Evolutionary conservation across 2,888 invertebrate genomes (phyloP).

Genomic region (Dorcus parallelipipedus): DNA sequence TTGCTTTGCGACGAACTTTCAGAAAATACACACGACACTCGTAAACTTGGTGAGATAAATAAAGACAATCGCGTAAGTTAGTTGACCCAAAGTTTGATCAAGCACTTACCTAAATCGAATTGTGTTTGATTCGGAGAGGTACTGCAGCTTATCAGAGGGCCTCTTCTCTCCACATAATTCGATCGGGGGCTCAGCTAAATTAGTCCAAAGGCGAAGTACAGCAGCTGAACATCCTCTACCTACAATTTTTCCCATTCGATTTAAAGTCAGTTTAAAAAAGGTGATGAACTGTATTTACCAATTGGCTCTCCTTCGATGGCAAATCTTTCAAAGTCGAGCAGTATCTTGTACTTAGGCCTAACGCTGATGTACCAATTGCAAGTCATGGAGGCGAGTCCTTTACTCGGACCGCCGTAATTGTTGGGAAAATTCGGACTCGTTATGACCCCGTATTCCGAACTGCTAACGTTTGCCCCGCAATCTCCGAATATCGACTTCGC

Average conservation of each 20-base stretch:
- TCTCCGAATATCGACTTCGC: constrained; percentile 87
- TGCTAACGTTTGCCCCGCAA: constrained; percentile 89
- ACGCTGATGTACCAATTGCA: constrained; percentile 97
- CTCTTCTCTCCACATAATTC: constrained; percentile 88
- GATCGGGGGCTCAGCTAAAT: constrained; percentile 73
- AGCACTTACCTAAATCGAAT: constrained; percentile 76
- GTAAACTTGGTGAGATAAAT: too few species aligned
- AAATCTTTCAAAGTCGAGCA: constrained; percentile 88
- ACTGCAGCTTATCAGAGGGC: constrained; percentile 73
- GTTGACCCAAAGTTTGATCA: not conserved
- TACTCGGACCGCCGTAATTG: constrained; percentile 81
- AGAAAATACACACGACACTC: too few species aligned
- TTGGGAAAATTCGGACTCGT: constrained; percentile 88
- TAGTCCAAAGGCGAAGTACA: constrained; percentile 85
- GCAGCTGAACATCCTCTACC: constrained; percentile 90
- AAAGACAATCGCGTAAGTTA: too few species aligned
- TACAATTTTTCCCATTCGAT: constrained; percentile 39
- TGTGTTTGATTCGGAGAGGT: constrained; percentile 80
- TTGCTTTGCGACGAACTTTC: too few species aligned
- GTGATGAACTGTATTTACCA: constrained; percentile 53
- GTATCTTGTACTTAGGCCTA: constrained; percentile 78
- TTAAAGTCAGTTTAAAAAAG: not conserved
- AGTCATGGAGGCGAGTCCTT: constrained; percentile 77
- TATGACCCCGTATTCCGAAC: constrained; percentile 76
- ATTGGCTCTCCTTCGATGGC: constrained; percentile 90